Percentiles rank a stretch among this genome's conserved stretches.
Conservation (phyloP, 2,797 vertebrate species). For the Benthosema pterotum region DNA sequence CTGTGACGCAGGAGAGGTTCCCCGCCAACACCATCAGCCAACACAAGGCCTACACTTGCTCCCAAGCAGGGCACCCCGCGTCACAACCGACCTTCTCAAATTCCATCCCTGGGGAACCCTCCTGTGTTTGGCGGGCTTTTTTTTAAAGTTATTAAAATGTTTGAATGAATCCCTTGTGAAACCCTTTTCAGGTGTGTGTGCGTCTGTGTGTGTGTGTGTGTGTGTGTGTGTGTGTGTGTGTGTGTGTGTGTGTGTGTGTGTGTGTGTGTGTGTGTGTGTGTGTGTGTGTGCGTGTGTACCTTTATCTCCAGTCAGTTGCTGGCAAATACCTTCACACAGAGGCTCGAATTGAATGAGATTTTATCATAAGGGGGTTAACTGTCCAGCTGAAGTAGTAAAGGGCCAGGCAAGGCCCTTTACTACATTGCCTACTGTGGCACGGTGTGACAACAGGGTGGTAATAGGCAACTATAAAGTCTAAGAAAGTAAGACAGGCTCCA, state of each 20-base stretch:
- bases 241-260: not conserved
- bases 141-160: constrained; percentile 17
- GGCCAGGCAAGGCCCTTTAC: too few relatives aligned
- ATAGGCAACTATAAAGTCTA: constrained; percentile 20
- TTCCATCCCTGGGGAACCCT: constrained; percentile 52
- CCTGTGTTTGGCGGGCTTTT: constrained; percentile 23
- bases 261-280: constrained; percentile 12
- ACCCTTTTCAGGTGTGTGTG: constrained; percentile 7
- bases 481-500: too few relatives aligned
- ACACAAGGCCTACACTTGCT: constrained; percentile 1
- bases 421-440: not conserved
- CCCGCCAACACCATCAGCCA: constrained; percentile 36
- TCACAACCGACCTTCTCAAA: constrained; percentile 56
- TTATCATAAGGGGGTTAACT: not conserved
- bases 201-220: constrained; percentile 9
- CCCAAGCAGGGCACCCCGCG: constrained; percentile 36
- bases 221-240: constrained; percentile 7
- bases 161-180: constrained; percentile 63
- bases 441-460: constrained; percentile 39
- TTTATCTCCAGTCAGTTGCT: not conserved
- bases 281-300: not conserved
- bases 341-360: too few relatives aligned
- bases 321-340: not conserved
- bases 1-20: constrained; percentile 60
- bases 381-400: not conserved